A percentile compares a stretch with the other conserved stretches of the same genome.
Conservation (phyloP, 2,113 vertebrate species). For the Mixornis gularis region DNA sequence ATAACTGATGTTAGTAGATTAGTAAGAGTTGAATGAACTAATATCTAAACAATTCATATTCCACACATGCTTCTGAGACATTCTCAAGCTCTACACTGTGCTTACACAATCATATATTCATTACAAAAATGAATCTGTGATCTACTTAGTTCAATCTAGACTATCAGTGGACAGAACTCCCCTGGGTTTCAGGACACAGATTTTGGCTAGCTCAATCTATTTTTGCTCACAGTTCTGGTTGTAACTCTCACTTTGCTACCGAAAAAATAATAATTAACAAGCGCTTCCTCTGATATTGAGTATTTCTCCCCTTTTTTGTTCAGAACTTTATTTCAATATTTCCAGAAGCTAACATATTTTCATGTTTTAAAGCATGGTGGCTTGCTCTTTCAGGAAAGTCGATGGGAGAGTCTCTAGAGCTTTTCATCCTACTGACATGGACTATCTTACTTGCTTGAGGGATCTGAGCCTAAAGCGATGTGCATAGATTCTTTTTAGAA, state of each 20-base stretch:
- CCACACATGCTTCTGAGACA: background rate
- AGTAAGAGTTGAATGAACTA: background rate
- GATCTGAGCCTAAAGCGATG: background rate
- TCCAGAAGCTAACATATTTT: background rate
- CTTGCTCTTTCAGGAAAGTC: background rate
- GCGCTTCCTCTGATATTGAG: background rate
- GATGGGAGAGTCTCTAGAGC: background rate
- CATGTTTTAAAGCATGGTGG: background rate
- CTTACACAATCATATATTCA: background rate
- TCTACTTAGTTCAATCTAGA: background rate
- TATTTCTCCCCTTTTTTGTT: background rate
- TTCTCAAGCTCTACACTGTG: background rate
- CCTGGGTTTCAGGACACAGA: background rate
- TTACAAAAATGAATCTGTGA: background rate
- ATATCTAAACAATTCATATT: background rate
- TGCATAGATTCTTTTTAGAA: background rate
- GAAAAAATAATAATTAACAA: background rate
- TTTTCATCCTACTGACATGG: background rate
- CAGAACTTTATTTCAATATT: background rate
- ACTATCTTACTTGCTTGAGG: background rate
- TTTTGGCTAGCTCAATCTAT: background rate
- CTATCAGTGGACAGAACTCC: background rate
- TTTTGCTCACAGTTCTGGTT: background rate
- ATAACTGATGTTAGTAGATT: background rate
- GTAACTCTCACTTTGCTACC: background rate